Evolutionary conservation across 2,888 invertebrate genomes (phyloP), one percentile per base, ranked within the genome.

Genomic region (Lasioglossum morio): DNA sequence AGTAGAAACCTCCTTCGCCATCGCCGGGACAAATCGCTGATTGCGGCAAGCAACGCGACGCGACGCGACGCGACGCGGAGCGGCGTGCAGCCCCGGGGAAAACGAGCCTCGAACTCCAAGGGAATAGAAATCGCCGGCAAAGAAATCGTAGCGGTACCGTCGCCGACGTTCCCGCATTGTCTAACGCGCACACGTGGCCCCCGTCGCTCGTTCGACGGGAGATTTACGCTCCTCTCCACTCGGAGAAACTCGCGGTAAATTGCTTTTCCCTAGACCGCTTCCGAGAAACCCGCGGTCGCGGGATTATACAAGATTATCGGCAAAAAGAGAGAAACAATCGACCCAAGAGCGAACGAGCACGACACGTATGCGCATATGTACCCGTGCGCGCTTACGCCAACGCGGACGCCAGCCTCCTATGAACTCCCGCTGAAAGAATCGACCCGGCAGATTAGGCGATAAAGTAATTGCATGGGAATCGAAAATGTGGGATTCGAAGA

Each of bases 1-100:
- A 14, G 72, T 81, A 78, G 84, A 87, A 86, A 77, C 60, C 72
- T 48, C 60, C 27, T 53, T 23, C 23, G 53, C 53, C 23, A 53
- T 53, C 53, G 53, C 53, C 53, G 53, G 53, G 53, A 53, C 53
- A 53, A 53, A 53, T 53, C 53, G 53, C 23, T 53, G 53, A 53
- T 53, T 53, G 53, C 53, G 53, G 23, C 23, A 40, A 46, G 27
- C 60, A 27, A 27, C 27, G 60, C 60, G n/a, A 27, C 60, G 60
- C 60, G 66, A 46, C 53, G 27, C 60, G 30, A 27, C 27, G 60
- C 60, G n/a, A 27, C 60, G 60, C 60, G 66, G 30, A 34, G 19
- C 63, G 86, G 81, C 76, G 27, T 30, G 16, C 16, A 63, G 60
- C 60, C 60, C 60, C 60, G 34, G 66, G 30, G 74, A 60, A 53